Evolutionary conservation across 2,888 invertebrate genomes (phyloP).

Genomic region (Pseudococcus jackbeardsleyi): DNA sequence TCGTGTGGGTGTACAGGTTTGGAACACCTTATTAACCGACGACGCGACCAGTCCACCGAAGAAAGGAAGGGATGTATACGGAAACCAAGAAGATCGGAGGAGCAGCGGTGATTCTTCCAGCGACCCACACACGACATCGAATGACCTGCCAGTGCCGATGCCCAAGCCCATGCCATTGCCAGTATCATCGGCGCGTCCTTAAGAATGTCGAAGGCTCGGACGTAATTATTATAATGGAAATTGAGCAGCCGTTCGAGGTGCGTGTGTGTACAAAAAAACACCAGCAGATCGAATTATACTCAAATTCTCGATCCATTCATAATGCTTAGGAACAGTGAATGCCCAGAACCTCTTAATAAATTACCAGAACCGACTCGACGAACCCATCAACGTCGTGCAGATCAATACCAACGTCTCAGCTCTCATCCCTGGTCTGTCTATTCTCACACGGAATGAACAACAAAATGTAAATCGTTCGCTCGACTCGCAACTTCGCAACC

Average conservation of each 20-base stretch:
- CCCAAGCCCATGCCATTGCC: background rate
- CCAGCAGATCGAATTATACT: background rate
- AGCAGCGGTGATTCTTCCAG: conserved; percentile 56
- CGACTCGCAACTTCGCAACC: no score
- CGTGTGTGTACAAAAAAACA: conserved; percentile 34
- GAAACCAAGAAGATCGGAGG: conserved; percentile 44
- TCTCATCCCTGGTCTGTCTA: no score
- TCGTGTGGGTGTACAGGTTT: conserved; percentile 65
- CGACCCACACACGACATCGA: conserved; percentile 65
- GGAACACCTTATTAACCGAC: conserved; percentile 62
- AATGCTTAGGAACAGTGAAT: no score
- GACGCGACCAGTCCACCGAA: conserved; percentile 56
- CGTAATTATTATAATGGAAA: conserved; percentile 44
- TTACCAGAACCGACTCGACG: background rate
- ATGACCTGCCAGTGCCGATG: conserved; percentile 30
- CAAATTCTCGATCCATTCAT: no score
- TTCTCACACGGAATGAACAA: no score
- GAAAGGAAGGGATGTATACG: conserved; percentile 48
- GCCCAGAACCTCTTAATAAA: no score
- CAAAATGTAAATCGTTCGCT: no score
- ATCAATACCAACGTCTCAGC: background rate
- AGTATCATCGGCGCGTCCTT: conserved; percentile 56
- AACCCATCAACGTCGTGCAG: background rate
- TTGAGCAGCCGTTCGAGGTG: conserved; percentile 7
- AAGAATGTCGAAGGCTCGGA: conserved; percentile 62